These are phyloP conservation scores for Lepeophtheirus nordmannii DNA, from an alignment of 2,888 invertebrate species.

Conservation along the genomic window DNA sequence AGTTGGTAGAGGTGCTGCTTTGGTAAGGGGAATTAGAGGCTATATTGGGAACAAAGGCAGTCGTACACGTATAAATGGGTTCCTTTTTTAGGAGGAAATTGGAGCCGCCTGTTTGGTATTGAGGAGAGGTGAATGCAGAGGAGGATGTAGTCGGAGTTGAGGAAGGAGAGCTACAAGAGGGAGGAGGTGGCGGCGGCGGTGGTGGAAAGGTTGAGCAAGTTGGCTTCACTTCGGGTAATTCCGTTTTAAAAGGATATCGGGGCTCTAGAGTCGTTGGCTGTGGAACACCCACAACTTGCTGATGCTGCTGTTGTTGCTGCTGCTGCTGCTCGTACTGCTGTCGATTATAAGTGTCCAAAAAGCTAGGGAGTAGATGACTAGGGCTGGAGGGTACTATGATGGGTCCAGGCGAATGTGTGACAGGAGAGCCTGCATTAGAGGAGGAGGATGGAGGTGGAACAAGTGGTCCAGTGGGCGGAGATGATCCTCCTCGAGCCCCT, in stretches of 20 bases:
- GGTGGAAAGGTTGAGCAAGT: not conserved
- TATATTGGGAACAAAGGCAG: not conserved
- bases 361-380: slow-evolving; percentile 16
- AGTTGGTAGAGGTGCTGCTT: slow-evolving; percentile 3
- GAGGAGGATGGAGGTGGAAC: slow-evolving; percentile 1
- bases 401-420: slow-evolving; percentile 4
- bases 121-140: slow-evolving; percentile 1
- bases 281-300: not conserved
- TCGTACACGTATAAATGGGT: slow-evolving; percentile 7
- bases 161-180: not conserved
- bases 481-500: not conserved
- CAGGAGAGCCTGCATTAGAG: not conserved
- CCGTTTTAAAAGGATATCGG: slow-evolving; percentile 13
- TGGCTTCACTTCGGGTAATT: not conserved
- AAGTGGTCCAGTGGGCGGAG: not conserved
- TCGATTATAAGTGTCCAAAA: slow-evolving; percentile 18
- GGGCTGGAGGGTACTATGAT: slow-evolving; percentile 13
- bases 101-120: slow-evolving; percentile 7
- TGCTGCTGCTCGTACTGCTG: slow-evolving; percentile 2
- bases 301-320: not conserved
- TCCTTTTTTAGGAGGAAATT: slow-evolving; percentile 13
- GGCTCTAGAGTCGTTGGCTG: slow-evolving; percentile 12
- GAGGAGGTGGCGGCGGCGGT: not conserved
- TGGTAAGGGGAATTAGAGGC: not conserved
- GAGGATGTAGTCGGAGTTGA: not conserved